Conservation (phyloP, 2,113 vertebrate species). For the Pongo abelii region DNA sequence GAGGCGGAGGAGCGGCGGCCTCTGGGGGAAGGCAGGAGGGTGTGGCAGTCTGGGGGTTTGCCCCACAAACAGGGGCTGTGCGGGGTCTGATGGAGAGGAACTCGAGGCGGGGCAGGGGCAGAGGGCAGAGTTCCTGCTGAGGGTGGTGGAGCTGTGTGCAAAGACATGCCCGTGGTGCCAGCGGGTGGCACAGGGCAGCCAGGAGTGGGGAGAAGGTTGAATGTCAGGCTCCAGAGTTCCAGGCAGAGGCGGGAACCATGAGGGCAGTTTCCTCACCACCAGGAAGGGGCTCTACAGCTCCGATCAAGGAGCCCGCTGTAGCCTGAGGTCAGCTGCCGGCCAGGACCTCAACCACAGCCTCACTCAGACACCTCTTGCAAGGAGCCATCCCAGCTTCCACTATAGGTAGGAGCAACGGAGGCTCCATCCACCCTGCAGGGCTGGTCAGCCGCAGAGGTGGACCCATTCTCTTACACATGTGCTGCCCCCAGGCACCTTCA, state of each 20-base stretch:
- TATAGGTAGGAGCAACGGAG: not conserved
- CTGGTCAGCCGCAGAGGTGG: not conserved
- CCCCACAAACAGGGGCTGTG: not conserved
- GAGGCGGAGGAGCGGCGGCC: not conserved
- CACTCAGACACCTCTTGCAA: not conserved
- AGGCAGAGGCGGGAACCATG: accelerated
- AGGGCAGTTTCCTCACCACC: not conserved
- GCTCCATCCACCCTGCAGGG: not conserved
- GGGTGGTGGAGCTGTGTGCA: not conserved
- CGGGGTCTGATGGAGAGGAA: not conserved
- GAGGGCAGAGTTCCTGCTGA: not conserved
- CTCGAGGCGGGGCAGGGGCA: not conserved
- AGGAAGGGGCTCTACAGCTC: not conserved
- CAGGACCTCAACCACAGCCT: not conserved
- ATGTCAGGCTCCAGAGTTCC: not conserved
- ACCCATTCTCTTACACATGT: not conserved
- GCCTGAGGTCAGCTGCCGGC: accelerated
- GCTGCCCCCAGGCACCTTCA: not conserved
- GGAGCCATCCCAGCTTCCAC: accelerated
- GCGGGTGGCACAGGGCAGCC: not conserved
- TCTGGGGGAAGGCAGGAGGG: not conserved
- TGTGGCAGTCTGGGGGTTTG: too few relatives aligned
- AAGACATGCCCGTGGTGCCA: not conserved
- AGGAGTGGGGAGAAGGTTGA: not conserved
- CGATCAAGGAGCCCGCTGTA: not conserved